Evolutionary conservation across 1,140 invertebrate species (phyloP).

Genomic region (Xylocopa sonorina): DNA sequence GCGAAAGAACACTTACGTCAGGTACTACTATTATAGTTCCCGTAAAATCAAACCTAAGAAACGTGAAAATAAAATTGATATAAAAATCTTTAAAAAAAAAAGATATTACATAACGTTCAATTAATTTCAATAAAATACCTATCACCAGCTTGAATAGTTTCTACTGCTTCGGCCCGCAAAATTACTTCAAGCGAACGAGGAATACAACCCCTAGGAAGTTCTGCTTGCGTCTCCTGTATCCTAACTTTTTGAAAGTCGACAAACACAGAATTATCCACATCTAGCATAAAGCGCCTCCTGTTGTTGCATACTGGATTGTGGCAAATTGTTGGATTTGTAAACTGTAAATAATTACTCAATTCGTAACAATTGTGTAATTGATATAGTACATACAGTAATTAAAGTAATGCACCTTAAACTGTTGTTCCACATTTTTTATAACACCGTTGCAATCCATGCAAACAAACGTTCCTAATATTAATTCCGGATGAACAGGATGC

Average conservation of each 20-base stretch:
- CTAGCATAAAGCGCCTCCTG: conserved; percentile 93
- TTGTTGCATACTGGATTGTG: conserved; percentile 97
- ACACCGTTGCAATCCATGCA: conserved; percentile 98
- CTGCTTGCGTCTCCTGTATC: conserved; percentile 99
- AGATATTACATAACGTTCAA: background rate
- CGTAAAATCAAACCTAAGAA: conserved; percentile 95
- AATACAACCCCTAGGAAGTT: conserved; percentile 97
- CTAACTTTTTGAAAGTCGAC: conserved; percentile 99
- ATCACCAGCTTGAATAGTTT: conserved; percentile 92
- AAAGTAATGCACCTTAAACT: conserved; percentile 92
- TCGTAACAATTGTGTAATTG: background rate
- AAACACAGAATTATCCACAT: conserved; percentile 97
- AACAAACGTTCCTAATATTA: conserved; percentile 95
- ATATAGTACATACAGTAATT: background rate
- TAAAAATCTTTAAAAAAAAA: background rate
- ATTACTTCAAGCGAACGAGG: conserved; percentile 98
- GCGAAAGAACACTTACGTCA: conserved; percentile 93
- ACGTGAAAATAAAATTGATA: conserved; percentile 23
- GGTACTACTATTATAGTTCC: conserved; percentile 99
- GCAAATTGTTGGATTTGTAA: conserved; percentile 97
- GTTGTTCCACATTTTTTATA: conserved; percentile 97
- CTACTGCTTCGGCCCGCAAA: conserved; percentile 97
- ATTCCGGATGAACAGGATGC: conserved; percentile 98
- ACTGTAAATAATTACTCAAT: conserved; percentile 81
- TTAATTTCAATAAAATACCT: conserved; percentile 59